Base-by-base conservation (phyloP, 2,888 invertebrate genomes). In the Cabera pusaria region DNA sequence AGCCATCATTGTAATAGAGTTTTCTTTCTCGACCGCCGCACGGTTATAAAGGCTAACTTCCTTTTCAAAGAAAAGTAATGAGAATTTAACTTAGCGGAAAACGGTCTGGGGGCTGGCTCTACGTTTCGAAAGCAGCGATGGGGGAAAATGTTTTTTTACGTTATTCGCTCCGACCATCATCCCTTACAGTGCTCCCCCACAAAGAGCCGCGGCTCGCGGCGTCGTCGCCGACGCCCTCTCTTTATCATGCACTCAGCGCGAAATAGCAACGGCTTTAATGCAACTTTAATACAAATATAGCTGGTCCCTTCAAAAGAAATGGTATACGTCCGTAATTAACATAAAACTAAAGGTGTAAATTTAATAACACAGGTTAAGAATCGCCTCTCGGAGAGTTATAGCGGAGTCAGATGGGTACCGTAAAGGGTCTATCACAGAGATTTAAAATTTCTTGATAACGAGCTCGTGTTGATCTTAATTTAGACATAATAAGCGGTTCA, bases 31-130 rank as follows among this genome's bases (percentile, higher is more conserved):
- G 66, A 66, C 68, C 72, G 66, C 66, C 59, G 64, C 67, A 62
- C 62, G 70, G 68, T 77, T 77, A 77, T 79, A 79, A 81, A 81
- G 74, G 80, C 74, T 77, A 84, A 83, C 81, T 82, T 74, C 63
- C 72, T 77, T 74, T 77, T 73, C 79, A 73, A 67, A 81, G 78
- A 73, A 81, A 85, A 76, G 82, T 85, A 86, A 86, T 85, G 84
- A 84, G 85, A 84, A 80, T 79, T 75, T 79, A 84, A 86, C 85
- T 81, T 69, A 69, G 83, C 79, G 82, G 79, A 83, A 87, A 84
- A 79, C 71, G 74, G 74, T 75, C 60, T 71, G 59, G 63, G 64
- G n/a, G n/a, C n/a, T 39, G 57, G 64, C 65, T 64, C 63, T 53
- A 52, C 64, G 60, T 65, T 72, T 65, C 53, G 64, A 66, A 64